These are phyloP conservation scores for Drosophila colorata DNA, from an alignment of 2,888 invertebrate genomes.

Conservation along the genomic window DNA sequence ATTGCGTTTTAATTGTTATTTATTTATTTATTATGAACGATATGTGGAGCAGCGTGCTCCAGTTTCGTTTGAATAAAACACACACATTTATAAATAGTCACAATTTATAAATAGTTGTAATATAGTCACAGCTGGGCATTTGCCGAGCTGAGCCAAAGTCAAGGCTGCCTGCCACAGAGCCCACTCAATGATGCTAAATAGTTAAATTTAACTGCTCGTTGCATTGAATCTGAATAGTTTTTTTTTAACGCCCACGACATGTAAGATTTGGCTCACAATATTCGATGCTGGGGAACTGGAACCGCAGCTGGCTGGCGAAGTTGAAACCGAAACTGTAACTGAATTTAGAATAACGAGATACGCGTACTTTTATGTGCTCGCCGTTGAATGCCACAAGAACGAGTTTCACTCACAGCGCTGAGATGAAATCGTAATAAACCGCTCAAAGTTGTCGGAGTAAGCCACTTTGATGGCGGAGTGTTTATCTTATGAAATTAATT, in stretches of 20 bases:
- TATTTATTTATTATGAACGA: no score
- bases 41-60: constrained; percentile 31
- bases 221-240: constrained; percentile 8
- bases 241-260: constrained; percentile 37
- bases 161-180: constrained; percentile 48
- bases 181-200: constrained; percentile 19
- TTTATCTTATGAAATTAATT: constrained; percentile 58
- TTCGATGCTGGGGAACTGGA: constrained; percentile 39
- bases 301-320: constrained; percentile 54
- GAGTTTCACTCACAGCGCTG: constrained; percentile 63
- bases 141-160: constrained; percentile 68
- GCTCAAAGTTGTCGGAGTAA: constrained; percentile 56
- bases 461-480: constrained; percentile 23
- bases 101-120: not conserved
- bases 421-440: constrained; percentile 29
- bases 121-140: no score
- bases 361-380: constrained; percentile 84
- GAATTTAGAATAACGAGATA: constrained; percentile 81
- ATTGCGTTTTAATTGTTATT: constrained; percentile 48
- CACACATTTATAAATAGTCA: no score
- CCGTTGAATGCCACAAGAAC: constrained; percentile 81
- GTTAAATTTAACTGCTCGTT: not conserved
- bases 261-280: constrained; percentile 36
- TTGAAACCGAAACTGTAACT: constrained; percentile 82
- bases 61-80: constrained; percentile 14